A percentile compares a stretch with the other conserved stretches of the same genome.
Conservation (phyloP, 2,797 vertebrate species). For the Labroides dimidiatus region DNA sequence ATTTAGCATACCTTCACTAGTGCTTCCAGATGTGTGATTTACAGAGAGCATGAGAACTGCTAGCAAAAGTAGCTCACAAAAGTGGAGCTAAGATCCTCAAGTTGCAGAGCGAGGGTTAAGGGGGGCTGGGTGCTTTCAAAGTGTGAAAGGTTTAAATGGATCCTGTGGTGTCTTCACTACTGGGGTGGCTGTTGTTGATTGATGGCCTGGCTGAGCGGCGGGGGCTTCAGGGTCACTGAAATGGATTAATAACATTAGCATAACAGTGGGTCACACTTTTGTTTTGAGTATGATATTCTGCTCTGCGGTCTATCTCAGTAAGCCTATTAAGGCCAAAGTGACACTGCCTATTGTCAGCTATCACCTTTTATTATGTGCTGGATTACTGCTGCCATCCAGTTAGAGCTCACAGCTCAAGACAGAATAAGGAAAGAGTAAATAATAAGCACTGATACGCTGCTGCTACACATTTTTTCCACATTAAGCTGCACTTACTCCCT, state of each 20-base stretch:
- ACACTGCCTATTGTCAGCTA: conserved; percentile 62
- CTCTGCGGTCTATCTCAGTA: conserved; percentile 61
- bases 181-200: conserved; percentile 62
- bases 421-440: conserved; percentile 11
- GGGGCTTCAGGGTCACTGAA: conserved; percentile 46
- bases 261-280: conserved; percentile 72
- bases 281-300: conserved; percentile 63
- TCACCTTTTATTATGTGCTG: conserved; percentile 69
- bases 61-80: conserved; percentile 42
- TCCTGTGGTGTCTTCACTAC: conserved; percentile 62
- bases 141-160: conserved; percentile 68
- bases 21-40: conserved; percentile 79
- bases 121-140: conserved; percentile 40
- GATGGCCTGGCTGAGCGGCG: conserved; percentile 59
- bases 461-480: too few species aligned
- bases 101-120: conserved; percentile 11
- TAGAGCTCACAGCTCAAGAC: conserved; percentile 47
- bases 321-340: conserved; percentile 69
- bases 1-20: conserved; percentile 74
- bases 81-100: conserved; percentile 35
- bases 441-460: too few species aligned
- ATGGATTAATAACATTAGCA: conserved; percentile 77
- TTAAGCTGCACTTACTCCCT: too few species aligned
- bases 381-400: conserved; percentile 63
- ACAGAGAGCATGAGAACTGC: conserved; percentile 49